phyloP scores from a whole-genome alignment of 2,113 vertebrate species.

The Cygnus atratus region DNA sequence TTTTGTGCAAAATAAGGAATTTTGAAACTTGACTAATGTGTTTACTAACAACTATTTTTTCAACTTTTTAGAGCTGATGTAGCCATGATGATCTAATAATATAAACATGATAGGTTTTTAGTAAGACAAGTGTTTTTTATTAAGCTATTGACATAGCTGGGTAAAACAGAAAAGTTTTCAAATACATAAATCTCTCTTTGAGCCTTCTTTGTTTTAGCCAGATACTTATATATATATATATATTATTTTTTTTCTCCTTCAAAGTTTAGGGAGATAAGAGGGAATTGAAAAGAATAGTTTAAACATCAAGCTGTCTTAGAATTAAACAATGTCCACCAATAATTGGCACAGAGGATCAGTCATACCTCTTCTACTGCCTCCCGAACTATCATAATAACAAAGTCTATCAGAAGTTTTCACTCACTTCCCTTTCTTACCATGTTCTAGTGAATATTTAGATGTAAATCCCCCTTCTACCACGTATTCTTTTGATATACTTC shows the following conservation, averaged over 20 bases:
- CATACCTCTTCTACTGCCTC: neutral
- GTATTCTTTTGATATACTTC: neutral
- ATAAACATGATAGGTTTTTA: neutral
- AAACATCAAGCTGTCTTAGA: neutral
- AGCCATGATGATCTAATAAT: neutral
- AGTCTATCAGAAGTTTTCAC: neutral
- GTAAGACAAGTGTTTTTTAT: neutral
- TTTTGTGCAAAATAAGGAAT: neutral
- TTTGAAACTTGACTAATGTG: neutral
- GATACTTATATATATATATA: too few relatives aligned
- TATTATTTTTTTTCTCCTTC: neutral
- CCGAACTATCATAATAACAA: neutral
- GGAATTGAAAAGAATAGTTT: neutral
- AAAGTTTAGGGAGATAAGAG: neutral
- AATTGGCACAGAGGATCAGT: neutral
- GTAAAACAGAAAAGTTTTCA: neutral
- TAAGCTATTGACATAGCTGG: neutral
- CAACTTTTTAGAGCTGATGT: neutral
- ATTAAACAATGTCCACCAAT: neutral
- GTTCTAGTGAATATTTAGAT: neutral
- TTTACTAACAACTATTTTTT: neutral
- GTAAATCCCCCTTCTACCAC: neutral
- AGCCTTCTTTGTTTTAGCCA: neutral
- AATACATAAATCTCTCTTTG: neutral
- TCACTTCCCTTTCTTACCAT: neutral